Evolutionary conservation across 2,113 vertebrate species (phyloP).

Genomic region (Dasyornis broadbenti): DNA sequence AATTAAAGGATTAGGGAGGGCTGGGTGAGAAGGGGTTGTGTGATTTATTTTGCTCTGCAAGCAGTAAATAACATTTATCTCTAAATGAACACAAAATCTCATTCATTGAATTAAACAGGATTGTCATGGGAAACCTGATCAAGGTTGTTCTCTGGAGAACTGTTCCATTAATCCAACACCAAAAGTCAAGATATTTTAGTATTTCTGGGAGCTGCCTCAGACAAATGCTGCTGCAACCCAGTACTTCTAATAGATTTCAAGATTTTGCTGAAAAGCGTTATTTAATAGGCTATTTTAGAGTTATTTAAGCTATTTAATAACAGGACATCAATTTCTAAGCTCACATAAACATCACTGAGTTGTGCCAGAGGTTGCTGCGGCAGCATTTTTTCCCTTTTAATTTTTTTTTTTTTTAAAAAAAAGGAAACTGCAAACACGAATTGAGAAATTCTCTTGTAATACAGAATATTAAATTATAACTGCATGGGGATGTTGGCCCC

Average conservation of each 20-base stretch:
- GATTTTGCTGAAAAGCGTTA: background rate
- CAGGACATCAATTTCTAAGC: background rate
- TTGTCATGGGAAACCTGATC: background rate
- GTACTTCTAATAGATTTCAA: background rate
- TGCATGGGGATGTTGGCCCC: background rate
- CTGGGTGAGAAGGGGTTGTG: background rate
- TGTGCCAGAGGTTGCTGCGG: background rate
- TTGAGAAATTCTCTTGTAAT: background rate
- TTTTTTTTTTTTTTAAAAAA: too few relatives aligned
- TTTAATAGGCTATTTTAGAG: background rate
- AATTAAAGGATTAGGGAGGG: background rate
- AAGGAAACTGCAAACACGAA: background rate
- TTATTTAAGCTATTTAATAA: background rate
- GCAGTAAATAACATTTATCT: background rate
- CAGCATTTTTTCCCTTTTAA: rapidly evolving
- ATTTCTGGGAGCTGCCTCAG: background rate
- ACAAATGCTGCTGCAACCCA: background rate
- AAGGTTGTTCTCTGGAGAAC: background rate
- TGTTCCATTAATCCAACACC: background rate
- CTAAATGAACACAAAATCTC: background rate
- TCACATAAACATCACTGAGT: background rate
- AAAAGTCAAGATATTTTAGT: background rate
- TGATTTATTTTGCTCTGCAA: background rate
- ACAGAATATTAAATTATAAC: background rate
- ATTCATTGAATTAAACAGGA: background rate